Conservation (phyloP, 2,797 vertebrate genomes). For the Gymnocypris eckloni region DNA sequence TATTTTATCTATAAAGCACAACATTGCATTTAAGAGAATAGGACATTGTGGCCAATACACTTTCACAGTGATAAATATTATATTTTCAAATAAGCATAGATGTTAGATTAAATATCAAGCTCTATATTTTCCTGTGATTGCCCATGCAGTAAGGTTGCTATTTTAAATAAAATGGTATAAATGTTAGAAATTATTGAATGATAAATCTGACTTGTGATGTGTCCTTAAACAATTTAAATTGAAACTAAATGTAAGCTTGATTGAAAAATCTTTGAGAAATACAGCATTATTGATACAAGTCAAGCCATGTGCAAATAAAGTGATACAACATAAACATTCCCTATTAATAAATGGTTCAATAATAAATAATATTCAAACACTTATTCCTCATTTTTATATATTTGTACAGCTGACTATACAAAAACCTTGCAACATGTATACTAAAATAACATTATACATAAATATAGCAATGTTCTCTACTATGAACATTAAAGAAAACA, state of each 20-base stretch:
- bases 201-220: neutral
- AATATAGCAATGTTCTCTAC: neutral
- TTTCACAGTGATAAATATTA: neutral
- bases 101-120: neutral
- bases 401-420: neutral
- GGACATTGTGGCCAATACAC: neutral
- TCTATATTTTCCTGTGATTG: neutral
- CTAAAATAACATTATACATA: neutral
- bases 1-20: neutral
- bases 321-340: constrained; percentile 47
- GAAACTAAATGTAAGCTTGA: neutral
- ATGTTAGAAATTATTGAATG: neutral
- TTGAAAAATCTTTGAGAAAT: constrained; percentile 9
- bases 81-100: neutral
- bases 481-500: neutral
- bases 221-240: neutral
- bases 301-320: constrained; percentile 57
- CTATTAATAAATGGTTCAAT: constrained; percentile 46
- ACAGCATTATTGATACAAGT: constrained; percentile 39
- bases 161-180: neutral
- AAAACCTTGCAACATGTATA: neutral
- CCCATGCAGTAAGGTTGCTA: neutral
- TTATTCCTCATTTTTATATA: constrained; percentile 32
- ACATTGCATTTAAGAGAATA: neutral
- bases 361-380: constrained; percentile 61